phyloP scores from a whole-genome alignment of 2,113 vertebrate species.

The Nannobrachium achirus region DNA sequence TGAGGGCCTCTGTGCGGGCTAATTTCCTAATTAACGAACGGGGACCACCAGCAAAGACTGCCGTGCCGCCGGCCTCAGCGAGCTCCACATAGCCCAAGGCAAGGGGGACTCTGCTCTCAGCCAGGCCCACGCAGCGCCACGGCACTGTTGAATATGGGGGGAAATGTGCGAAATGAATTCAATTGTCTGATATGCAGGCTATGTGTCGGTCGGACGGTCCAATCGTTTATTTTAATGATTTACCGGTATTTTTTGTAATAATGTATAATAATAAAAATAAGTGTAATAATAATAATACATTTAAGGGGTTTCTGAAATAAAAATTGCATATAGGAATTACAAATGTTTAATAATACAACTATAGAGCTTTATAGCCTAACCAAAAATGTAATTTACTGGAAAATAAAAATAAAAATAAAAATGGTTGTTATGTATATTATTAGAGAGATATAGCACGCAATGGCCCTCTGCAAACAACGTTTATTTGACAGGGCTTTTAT shows the following conservation, averaged over 20 bases:
- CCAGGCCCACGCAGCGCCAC: constrained; percentile 58
- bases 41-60: constrained; percentile 84
- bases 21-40: constrained; percentile 86
- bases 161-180: constrained; percentile 50
- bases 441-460: no score
- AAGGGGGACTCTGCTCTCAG: constrained; percentile 33
- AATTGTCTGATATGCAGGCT: no score
- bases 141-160: constrained; percentile 54
- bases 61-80: constrained; percentile 53
- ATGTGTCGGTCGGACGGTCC: no score
- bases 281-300: no score
- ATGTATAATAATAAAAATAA: not conserved
- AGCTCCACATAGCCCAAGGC: constrained; percentile 52
- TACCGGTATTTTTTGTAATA: not conserved
- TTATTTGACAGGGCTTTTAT: constrained; percentile 56
- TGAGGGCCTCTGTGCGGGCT: constrained; percentile 79
- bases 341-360: no score
- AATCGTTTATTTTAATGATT: no score
- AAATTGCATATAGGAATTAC: no score
- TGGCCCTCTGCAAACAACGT: no score
- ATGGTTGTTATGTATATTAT: no score
- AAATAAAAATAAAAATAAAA: constrained; percentile 70
- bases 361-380: no score
- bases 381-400: no score
- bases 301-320: no score